Evolutionary conservation across 2,888 invertebrate genomes (phyloP).

Genomic region (Drosophila ustulata): DNA sequence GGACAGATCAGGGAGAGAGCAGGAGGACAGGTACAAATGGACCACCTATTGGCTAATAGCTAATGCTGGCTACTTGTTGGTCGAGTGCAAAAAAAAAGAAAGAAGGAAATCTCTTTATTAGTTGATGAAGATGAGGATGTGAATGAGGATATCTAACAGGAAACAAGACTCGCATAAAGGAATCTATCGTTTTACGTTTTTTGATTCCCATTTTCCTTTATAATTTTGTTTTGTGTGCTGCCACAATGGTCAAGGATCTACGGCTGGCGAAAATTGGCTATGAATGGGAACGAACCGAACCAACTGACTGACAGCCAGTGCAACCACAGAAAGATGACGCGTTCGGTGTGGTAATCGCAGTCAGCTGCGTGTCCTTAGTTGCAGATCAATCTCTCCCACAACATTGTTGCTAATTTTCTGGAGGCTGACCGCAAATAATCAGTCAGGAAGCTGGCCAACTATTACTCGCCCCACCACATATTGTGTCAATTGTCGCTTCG

Average conservation of each 20-base stretch:
- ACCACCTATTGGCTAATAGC: slow-evolving; percentile 36
- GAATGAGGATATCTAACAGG: slow-evolving; percentile 48
- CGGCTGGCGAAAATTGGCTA: slow-evolving; percentile 50
- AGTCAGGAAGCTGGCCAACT: slow-evolving; percentile 61
- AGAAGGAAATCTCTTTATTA: slow-evolving; percentile 70
- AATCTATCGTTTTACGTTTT: slow-evolving; percentile 31
- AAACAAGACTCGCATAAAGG: slow-evolving; percentile 57
- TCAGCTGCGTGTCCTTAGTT: slow-evolving; percentile 20
- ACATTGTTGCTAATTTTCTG: slow-evolving; percentile 70
- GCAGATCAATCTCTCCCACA: slow-evolving; percentile 24
- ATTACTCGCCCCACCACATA: slow-evolving; percentile 6
- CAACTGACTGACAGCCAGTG: slow-evolving; percentile 38
- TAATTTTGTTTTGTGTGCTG: slow-evolving; percentile 15
- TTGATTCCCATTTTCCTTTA: slow-evolving; percentile 32
- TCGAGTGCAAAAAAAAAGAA: slow-evolving; percentile 40
- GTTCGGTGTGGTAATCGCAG: slow-evolving; percentile 47
- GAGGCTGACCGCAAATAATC: slow-evolving; percentile 76
- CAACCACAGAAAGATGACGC: slow-evolving; percentile 46
- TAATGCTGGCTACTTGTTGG: slow-evolving; percentile 62
- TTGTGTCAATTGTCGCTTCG: neutral
- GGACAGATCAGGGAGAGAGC: slow-evolving; percentile 16
- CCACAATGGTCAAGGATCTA: slow-evolving; percentile 71
- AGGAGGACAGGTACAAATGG: slow-evolving; percentile 54
- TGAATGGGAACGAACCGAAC: slow-evolving; percentile 26
- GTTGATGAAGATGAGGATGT: slow-evolving; percentile 44